Percentiles rank a stretch among this genome's conserved stretches.
phyloP scores from a whole-genome alignment of 2,888 invertebrate species.

The Drosophila stalkeri region DNA sequence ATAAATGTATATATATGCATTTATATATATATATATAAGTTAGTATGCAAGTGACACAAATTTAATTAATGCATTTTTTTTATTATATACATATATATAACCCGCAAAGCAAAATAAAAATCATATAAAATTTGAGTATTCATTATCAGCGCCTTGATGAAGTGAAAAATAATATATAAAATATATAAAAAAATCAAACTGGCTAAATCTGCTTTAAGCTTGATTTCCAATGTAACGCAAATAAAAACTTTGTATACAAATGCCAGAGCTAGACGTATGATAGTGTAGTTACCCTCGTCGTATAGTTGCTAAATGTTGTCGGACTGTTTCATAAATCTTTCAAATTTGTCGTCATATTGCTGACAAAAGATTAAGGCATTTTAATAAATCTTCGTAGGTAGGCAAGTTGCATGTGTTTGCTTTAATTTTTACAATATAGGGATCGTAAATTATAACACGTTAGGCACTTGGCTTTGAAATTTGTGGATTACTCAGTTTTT shows the following conservation, averaged over 20 bases:
- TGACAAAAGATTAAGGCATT: conserved; percentile 71
- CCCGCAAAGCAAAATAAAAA: conserved; percentile 35
- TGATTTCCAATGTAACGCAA: conserved; percentile 34
- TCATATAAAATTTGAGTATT: conserved; percentile 35
- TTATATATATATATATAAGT: conserved; percentile 1
- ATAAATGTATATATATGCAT: neutral
- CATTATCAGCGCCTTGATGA: conserved; percentile 47
- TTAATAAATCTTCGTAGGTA: conserved; percentile 61
- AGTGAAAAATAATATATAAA: conserved; percentile 25
- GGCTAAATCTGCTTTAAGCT: conserved; percentile 45
- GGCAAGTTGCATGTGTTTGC: conserved; percentile 13
- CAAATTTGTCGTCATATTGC: conserved; percentile 49
- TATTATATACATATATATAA: neutral
- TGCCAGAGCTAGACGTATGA: conserved; percentile 13
- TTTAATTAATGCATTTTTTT: conserved; percentile 10
- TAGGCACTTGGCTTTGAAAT: conserved; percentile 25
- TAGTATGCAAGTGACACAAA: conserved; percentile 8
- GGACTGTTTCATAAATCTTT: conserved; percentile 51
- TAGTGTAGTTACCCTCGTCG: neutral
- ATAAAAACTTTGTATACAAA: conserved; percentile 47
- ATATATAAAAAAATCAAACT: conserved; percentile 34
- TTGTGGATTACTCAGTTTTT: conserved; percentile 26
- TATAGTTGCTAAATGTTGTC: conserved; percentile 14
- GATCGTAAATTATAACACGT: conserved; percentile 38
- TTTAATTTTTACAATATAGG: conserved; percentile 32